Evolutionary conservation across 2,797 vertebrate genomes (phyloP).

Genomic region (Paguma larvata): DNA sequence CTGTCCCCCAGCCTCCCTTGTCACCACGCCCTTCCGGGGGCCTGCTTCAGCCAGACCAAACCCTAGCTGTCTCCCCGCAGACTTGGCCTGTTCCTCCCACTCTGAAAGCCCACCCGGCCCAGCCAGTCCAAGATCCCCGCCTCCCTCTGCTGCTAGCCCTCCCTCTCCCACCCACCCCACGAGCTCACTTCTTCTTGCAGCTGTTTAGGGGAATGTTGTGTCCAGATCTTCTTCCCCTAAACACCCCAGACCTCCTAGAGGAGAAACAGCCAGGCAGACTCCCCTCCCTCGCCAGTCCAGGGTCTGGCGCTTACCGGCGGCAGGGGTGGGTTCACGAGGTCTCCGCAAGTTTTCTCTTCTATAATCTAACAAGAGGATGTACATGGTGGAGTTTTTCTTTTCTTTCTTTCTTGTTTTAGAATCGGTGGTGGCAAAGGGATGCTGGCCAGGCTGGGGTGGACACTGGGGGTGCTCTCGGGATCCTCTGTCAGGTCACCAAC

Average conservation of each 20-base stretch:
- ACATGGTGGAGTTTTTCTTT: background rate
- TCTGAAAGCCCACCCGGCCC: background rate
- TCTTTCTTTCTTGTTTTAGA: background rate
- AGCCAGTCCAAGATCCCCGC: background rate
- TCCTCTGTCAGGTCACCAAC: background rate
- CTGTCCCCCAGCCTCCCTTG: background rate
- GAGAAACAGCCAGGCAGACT: background rate
- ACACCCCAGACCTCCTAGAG: background rate
- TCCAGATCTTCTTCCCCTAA: background rate
- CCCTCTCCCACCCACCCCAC: background rate
- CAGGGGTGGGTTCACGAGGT: background rate
- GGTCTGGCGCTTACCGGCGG: background rate
- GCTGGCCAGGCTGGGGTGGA: background rate
- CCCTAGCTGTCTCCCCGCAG: background rate
- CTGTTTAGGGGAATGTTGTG: background rate
- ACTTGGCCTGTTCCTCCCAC: background rate
- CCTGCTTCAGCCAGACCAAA: background rate
- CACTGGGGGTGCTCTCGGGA: background rate
- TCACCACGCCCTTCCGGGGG: background rate
- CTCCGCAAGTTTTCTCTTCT: background rate
- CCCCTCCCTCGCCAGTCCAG: background rate
- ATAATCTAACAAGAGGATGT: background rate
- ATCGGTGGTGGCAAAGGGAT: background rate
- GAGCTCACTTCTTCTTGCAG: background rate
- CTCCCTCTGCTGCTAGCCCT: background rate